Percentiles rank a stretch among this genome's conserved stretches.
Conservation (phyloP, 2,888 invertebrate genomes). For the Chalcis sispes region DNA sequence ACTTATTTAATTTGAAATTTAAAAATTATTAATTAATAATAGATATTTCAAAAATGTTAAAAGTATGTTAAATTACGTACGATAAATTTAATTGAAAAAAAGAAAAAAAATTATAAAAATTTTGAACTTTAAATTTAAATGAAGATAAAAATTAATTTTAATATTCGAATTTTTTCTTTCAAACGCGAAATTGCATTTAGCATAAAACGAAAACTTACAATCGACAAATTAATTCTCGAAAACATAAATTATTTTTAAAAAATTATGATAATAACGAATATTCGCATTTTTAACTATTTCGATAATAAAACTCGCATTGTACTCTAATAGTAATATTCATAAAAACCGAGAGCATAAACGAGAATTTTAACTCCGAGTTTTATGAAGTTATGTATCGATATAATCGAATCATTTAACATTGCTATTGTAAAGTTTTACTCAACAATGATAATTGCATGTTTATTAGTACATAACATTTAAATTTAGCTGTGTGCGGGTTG, state of each 20-base stretch:
- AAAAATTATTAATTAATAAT: conserved; percentile 22
- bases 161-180: conserved; percentile 30
- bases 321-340: conserved; percentile 51
- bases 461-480: conserved; percentile 61
- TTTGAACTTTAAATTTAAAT: conserved; percentile 29
- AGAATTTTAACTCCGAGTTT: conserved; percentile 40
- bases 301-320: conserved; percentile 50
- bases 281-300: conserved; percentile 44
- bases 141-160: conserved; percentile 42
- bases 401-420: conserved; percentile 61
- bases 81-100: conserved; percentile 23
- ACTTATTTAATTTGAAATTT: conserved; percentile 37
- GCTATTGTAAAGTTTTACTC: conserved; percentile 60
- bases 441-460: conserved; percentile 63
- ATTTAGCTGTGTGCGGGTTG: conserved; percentile 61
- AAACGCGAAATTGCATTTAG: conserved; percentile 31
- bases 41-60: conserved; percentile 29
- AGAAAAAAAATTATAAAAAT: conserved; percentile 7
- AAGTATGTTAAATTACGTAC: conserved; percentile 21
- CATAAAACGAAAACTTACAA: conserved; percentile 8
- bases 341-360: conserved; percentile 30
- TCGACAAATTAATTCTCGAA: conserved; percentile 1
- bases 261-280: conserved; percentile 11
- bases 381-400: conserved; percentile 56
- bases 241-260: background rate